Base-by-base conservation (phyloP, 2,797 vertebrate species). In the Ptychobarbus kaznakovi region DNA sequence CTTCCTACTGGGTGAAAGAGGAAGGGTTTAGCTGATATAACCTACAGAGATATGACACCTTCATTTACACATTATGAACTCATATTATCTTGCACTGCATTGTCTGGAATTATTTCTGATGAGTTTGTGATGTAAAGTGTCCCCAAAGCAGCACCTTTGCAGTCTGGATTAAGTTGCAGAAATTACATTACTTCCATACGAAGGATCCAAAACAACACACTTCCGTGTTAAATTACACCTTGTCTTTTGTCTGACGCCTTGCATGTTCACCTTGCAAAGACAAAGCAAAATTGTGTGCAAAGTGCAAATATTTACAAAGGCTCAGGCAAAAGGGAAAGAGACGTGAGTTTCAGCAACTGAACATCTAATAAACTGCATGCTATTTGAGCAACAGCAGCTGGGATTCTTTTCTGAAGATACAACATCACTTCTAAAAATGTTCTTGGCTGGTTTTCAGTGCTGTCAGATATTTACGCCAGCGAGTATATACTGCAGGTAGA, bases 51-150 rank as follows among this genome's bases (percentile, higher is more conserved):
- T 77, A 91, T 53, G 44, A 51, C 32, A n/a, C 10, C 53, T 76
- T 81, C 35, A 70, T 70, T 49, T 68, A 73, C 81, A 16, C 91
- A 89, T 91, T 90, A 74, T 84, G 73, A 58, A 92, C 90, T 91
- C 84, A 91, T 83, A 76, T 73, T 75, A 69, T 38, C 13, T 69
- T 72, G 38, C 46, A 2, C 44, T 25, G 46, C 22, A 6, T 58
- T 25, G 18, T 69, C 49, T 70, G 9, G 9, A 73, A 70, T 42
- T 68, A 40, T 81, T 78, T 68, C 6, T 6, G 18, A 56, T 2
- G 25, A 15, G 42, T 0, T 35, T 80, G 18, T 35, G 25, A 46
- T 10, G 78, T 49, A 46, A 80, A 9, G 25, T n/a, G 46, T 69
- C 28, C 32, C 46, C 32, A 38, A 81, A 56, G 38, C 49, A 12